A percentile compares a stretch with the other conserved stretches of the same genome.
These are phyloP conservation scores for Phenganax subtilis DNA, from an alignment of 92 coral and sea anemone species.

Conservation along the genomic window DNA sequence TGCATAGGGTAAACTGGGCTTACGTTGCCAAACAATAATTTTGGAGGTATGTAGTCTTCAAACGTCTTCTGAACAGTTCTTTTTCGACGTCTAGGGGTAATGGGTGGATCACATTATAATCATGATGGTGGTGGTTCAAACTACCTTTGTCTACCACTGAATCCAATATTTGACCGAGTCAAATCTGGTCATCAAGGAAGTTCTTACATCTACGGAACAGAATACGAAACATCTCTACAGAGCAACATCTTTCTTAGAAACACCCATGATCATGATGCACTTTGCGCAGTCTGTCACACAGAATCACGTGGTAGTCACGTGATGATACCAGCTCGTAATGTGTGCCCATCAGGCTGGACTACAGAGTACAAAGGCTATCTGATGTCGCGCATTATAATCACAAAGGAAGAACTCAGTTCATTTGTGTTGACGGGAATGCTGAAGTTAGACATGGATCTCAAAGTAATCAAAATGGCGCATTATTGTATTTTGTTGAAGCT, in stretches of 20 bases:
- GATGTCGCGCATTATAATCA: neutral
- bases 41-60: neutral
- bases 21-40: neutral
- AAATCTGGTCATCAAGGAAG: neutral
- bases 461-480: neutral
- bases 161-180: neutral
- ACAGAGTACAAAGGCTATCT: constrained; percentile 7
- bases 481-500: constrained; percentile 1
- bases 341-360: neutral
- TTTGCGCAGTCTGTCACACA: no score
- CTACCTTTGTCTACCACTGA: neutral
- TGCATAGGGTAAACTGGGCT: no score
- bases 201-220: neutral
- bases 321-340: neutral
- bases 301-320: no score
- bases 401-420: neutral
- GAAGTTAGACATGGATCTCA: constrained; percentile 9
- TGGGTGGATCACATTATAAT: constrained; percentile 2
- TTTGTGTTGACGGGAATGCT: constrained; percentile 16
- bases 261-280: no score
- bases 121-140: neutral
- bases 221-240: neutral
- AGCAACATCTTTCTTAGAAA: no score
- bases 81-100: neutral
- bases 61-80: neutral